Base-by-base conservation (phyloP, 2,888 invertebrate species). In the Troglohyphantes excavatus region DNA sequence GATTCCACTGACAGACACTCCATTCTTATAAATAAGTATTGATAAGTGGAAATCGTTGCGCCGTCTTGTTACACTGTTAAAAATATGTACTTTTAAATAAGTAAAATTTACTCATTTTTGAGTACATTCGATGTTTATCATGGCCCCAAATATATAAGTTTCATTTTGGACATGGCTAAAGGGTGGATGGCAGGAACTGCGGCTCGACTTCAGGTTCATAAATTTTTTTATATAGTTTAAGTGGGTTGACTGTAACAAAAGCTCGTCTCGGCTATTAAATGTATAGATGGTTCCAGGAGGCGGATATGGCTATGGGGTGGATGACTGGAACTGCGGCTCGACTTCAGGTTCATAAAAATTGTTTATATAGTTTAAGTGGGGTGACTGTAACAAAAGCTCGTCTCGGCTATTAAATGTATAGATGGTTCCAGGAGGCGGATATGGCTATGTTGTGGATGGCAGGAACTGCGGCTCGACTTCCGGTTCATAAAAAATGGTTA, bases 251-350 rank as follows among this genome's bases (percentile, higher is more conserved):
- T 13, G 2, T 1, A 21, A 26, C 21, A 13, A 13, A 19, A 68
- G 7, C 1, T 29, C 11, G 6, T 1, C 2, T 26, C 0, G 6
- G 23, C 27, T 21, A 17, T 17, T 21, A 21, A 17, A 9, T 9
- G 21, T 73, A 53, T 27, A 9, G 21, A n/a, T 65, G 2, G 17
- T 27, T 73, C 0, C 27, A 82, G 82, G 82, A 82, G 61, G 61
- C 27, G n/a, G 82, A 82, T 26, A n/a, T 82, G 17, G 82, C 82
- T 5, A 13, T 82, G 9, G 70, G 82, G 0, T 82, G 82, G 82
- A 17, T 82, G 23, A 61, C 70, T 2, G 39, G 17, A 7, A 72
- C 70, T 0, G 26, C 70, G 19, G 21, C 7, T 3, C 61, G 82
- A 2, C 70, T 70, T 2, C 21, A 33, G 19, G 61, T 70, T 9